Evolutionary conservation across 2,113 vertebrate species (phyloP), one percentile per base, ranked within the genome.

Genomic region (Hemibagrus wyckioides): DNA sequence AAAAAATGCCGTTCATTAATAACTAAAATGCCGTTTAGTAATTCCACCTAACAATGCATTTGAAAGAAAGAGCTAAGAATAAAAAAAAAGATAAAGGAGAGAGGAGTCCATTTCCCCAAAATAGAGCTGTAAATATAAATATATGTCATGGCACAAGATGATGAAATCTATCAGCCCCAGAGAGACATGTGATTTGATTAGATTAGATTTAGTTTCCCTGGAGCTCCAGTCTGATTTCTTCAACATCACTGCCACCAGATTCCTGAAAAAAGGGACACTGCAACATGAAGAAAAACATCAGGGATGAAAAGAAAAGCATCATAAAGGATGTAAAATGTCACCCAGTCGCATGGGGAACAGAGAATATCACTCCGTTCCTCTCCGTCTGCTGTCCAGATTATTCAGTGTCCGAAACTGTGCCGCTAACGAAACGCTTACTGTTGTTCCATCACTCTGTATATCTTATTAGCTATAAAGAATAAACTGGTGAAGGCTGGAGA

Each of bases 111-210:
- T 14, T 76, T 28, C 6, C 73, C 25, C 48, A 79, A 79, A 52
- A 15, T 14, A 3, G 10, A 10, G 23, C 28, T 80, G 77, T 80
- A 80, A 56, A 80, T 80, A 56, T 79, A 52, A 52, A 79, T 30
- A 50, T 6, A 52, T 11, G 50, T 80, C 77, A 56, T 2, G 14
- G 21, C 44, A 39, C 33, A 4, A 39, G 19, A 36, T 3, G 6
- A 33, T 56, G 23, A 56, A 54, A 4, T 23, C n/a, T 56, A 23
- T 39, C 28, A 25, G 41, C 14, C 59, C 30, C 52, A 1, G 54
- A 52, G 56, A 65, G 59, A 33, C 25, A 54, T 83, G 25, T 56
- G 75, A 90, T 85, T 90, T 85, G 86, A 73, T 80, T 54, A 21
- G n/a, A 48, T 33, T 36, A 6, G 52, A 52, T 67, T 63, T 87